Evolutionary conservation across 2,113 vertebrate species (phyloP).

Genomic region (Illadopsis cleaveri): DNA sequence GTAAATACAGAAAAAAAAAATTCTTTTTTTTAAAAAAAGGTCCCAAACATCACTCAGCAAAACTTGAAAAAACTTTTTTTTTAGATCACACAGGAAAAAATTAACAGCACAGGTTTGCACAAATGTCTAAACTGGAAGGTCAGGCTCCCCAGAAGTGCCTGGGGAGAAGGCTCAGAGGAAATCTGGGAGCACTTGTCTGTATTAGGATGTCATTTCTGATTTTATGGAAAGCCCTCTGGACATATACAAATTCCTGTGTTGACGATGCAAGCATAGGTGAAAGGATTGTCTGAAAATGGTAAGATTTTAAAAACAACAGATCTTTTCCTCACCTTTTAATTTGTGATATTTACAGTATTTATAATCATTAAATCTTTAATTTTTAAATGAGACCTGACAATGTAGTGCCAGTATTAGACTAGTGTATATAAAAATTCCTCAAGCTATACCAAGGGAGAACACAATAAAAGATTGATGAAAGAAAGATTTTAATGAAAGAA

Average conservation of each 20-base stretch:
- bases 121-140: neutral
- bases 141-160: neutral
- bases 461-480: neutral
- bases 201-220: neutral
- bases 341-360: neutral
- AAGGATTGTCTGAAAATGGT: neutral
- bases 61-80: neutral
- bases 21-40: neutral
- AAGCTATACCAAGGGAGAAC: neutral
- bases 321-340: neutral
- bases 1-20: neutral
- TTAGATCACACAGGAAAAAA: neutral
- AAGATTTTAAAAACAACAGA: neutral
- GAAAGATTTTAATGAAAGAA: neutral
- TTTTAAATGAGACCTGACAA: neutral
- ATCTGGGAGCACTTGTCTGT: neutral
- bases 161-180: neutral
- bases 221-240: neutral
- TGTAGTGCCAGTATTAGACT: neutral
- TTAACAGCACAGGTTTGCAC: neutral
- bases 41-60: neutral
- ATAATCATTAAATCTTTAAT: neutral
- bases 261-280: neutral
- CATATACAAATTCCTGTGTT: rapidly evolving
- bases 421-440: neutral